Percentiles rank a stretch among this genome's conserved stretches.
These are phyloP conservation scores for Melitaea cinxia DNA, from an alignment of 1,140 invertebrate species.

Conservation along the genomic window DNA sequence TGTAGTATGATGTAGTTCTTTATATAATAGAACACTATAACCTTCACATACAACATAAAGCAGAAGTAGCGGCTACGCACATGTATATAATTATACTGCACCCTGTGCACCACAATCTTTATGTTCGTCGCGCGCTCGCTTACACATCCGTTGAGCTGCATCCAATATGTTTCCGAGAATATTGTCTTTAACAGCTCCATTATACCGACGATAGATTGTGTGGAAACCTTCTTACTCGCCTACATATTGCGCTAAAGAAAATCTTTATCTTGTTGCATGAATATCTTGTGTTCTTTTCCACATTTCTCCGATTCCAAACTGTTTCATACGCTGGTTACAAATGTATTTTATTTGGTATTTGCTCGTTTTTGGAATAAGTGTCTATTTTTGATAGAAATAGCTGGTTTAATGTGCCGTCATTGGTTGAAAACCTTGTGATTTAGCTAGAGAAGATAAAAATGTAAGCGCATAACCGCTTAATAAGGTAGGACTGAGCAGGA, in stretches of 20 bases:
- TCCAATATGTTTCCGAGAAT: slow-evolving; percentile 78
- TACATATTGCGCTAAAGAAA: slow-evolving; percentile 47
- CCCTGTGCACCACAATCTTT: slow-evolving; percentile 37
- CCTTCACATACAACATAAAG: no score
- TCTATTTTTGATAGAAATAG: no score
- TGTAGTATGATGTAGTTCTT: no score
- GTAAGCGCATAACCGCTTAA: no score
- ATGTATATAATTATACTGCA: neutral
- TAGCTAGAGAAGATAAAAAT: no score
- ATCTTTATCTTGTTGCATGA: slow-evolving; percentile 57
- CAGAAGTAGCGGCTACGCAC: neutral
- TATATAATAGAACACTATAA: no score
- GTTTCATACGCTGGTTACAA: slow-evolving; percentile 11
- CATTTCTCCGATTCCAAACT: slow-evolving; percentile 8
- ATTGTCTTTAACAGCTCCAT: slow-evolving; percentile 80
- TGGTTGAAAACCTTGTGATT: no score
- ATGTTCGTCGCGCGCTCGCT: slow-evolving; percentile 66
- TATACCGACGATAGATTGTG: slow-evolving; percentile 74
- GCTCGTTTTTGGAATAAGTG: neutral
- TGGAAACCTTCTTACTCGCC: slow-evolving; percentile 43
- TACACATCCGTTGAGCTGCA: slow-evolving; percentile 77
- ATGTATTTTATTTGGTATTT: neutral
- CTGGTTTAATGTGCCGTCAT: neutral
- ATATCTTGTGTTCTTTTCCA: slow-evolving; percentile 59
- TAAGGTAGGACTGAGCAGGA: no score